Conservation (phyloP, 2,797 vertebrate genomes). For the Florisuga fusca region DNA sequence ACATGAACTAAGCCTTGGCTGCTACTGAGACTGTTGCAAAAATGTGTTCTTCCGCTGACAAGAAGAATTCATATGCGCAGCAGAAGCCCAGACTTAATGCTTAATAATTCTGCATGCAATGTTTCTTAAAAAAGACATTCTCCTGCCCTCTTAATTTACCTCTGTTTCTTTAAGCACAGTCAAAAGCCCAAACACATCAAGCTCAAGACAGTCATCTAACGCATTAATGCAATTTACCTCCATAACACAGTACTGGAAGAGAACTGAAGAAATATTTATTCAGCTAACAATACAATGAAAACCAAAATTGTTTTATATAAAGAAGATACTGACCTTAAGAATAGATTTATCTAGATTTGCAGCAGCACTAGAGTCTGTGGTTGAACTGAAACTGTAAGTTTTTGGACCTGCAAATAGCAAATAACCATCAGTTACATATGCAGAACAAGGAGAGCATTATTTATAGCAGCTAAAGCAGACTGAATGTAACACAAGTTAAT, state of each 20-base stretch:
- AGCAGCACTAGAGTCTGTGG: slow-evolving; percentile 82
- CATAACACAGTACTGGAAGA: neutral
- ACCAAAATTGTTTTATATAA: neutral
- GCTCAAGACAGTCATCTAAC: neutral
- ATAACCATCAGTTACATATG: neutral
- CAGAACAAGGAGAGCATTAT: neutral
- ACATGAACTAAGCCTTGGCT: neutral
- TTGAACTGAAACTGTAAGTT: slow-evolving; percentile 91
- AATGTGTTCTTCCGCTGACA: neutral
- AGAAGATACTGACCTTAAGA: slow-evolving; percentile 83
- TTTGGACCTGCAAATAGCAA: slow-evolving; percentile 85
- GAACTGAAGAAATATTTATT: neutral
- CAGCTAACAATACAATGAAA: neutral
- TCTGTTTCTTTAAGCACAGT: neutral
- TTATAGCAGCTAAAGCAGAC: neutral
- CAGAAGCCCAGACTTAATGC: neutral
- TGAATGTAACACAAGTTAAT: neutral
- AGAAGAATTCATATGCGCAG: neutral
- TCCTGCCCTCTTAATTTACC: neutral
- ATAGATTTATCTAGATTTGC: slow-evolving; percentile 89
- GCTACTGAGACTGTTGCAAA: neutral
- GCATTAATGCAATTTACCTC: neutral
- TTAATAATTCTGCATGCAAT: neutral
- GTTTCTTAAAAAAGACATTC: neutral
- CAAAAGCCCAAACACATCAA: neutral